phyloP scores from a whole-genome alignment of 2,888 invertebrate genomes.

The Carpatolechia fugitivella region DNA sequence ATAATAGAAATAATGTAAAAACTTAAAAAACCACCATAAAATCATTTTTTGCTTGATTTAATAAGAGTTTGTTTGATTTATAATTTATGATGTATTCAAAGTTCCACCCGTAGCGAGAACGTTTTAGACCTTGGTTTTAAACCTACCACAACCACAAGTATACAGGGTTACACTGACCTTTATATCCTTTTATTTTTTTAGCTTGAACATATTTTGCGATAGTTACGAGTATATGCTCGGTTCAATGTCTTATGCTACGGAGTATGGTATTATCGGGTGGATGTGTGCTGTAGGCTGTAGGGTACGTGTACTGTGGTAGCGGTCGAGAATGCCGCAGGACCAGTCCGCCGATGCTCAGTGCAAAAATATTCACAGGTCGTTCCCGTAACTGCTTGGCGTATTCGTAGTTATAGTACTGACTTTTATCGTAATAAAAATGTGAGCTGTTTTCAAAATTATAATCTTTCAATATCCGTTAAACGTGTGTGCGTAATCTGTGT shows the following conservation, averaged over 20 bases:
- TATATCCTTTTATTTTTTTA: neutral
- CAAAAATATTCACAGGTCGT: conserved; percentile 54
- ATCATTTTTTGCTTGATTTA: too few species aligned
- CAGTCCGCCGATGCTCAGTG: conserved; percentile 51
- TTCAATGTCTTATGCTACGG: conserved; percentile 16
- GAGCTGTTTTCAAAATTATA: too few species aligned
- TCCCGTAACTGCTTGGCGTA: conserved; percentile 48
- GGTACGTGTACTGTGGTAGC: conserved; percentile 35
- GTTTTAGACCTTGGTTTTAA: too few species aligned
- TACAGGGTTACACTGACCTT: neutral
- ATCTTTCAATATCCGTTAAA: too few species aligned
- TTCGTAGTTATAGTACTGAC: too few species aligned
- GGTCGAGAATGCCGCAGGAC: conserved; percentile 62
- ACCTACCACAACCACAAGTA: neutral
- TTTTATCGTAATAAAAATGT: too few species aligned
- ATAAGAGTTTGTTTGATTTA: too few species aligned
- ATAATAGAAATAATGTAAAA: too few species aligned
- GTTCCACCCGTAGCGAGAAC: too few species aligned
- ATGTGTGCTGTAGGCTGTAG: conserved; percentile 27
- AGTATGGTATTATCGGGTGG: conserved; percentile 28
- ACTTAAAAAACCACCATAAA: too few species aligned
- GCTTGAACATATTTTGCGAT: conserved; percentile 3
- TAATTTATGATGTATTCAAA: too few species aligned
- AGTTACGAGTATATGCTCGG: conserved; percentile 7
- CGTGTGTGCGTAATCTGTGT: too few species aligned